Percentiles rank a stretch among this genome's conserved stretches.
phyloP scores from a whole-genome alignment of 2,113 vertebrate species.

The Lamprotornis superbus region DNA sequence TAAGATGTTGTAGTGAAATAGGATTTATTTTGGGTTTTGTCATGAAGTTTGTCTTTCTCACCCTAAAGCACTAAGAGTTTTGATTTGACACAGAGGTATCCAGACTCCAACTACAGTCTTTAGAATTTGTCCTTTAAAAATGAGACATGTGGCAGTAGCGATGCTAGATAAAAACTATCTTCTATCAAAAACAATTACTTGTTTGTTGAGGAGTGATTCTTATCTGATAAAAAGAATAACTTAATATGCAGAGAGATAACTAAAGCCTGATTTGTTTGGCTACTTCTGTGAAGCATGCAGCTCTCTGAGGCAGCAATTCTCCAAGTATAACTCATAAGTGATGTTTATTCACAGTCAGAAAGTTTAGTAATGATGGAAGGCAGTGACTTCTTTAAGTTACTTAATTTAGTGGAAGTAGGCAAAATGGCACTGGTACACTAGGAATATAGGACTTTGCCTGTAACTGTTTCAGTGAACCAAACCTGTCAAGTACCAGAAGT shows the following conservation, averaged over 20 bases:
- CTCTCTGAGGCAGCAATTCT: conserved; percentile 28
- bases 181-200: neutral
- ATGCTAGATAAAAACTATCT: neutral
- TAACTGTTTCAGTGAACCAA: neutral
- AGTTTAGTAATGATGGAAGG: neutral
- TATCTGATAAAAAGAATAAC: neutral
- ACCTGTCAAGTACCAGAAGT: conserved; percentile 11
- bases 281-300: conserved; percentile 39
- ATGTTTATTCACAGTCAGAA: conserved; percentile 6
- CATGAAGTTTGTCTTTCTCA: conserved; percentile 45
- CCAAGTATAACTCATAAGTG: neutral
- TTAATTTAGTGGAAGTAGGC: neutral
- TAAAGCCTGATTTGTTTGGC: neutral
- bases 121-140: neutral
- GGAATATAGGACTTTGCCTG: neutral
- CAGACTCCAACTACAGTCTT: neutral
- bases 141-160: neutral
- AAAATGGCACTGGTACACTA: neutral
- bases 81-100: conserved; percentile 20
- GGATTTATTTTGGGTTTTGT: neutral
- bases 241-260: neutral
- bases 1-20: conserved; percentile 53
- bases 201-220: neutral
- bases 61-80: conserved; percentile 36
- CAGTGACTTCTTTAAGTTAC: neutral